Base-by-base conservation (phyloP, 2,888 invertebrate genomes). In the Macrophya annulata region DNA sequence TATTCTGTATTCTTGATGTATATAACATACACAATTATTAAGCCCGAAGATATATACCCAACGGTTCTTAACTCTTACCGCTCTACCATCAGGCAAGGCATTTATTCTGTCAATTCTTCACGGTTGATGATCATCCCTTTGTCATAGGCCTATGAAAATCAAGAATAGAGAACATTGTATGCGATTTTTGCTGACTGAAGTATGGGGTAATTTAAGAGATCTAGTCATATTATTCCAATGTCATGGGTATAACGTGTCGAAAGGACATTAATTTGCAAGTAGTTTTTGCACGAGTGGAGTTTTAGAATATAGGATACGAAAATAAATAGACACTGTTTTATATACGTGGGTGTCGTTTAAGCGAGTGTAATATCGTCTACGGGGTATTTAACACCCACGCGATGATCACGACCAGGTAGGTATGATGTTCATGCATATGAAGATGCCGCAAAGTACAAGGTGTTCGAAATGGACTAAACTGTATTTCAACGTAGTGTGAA, bases 321-420 rank as follows among this genome's bases (percentile, higher is more conserved):
- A 74, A 31, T 37, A 43, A 76, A 77, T 17, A 77, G n/a, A 77
- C 55, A 31, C 31, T 51, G 6, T 55, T 74, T 21, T 21, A 17
- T 21, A 17, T 8, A 25, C 37, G 81, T 81, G 81, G 81, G 81
- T 17, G 81, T 81, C 81, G 62, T 81, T 81, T 81, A 81, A 81
- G 81, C 81, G 81, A 81, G 62, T 62, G 59, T 62, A 59, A 81
- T 81, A 43, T 62, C 81, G 12, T 43, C 12, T 40, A 43, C n/a
- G 62, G 43, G 43, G 62, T 62, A 81, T 81, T 81, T 62, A 59
- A 59, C 81, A 17, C 81, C 81, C 62, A 81, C 81, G 59, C 59
- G 31, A 81, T 77, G 40, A 5, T 40, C 59, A 15, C 81, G 9
- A 43, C 81, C 55, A 62, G 40, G 37, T 40, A 51, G 51, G 43